Conservation (phyloP, 2,888 invertebrate genomes). For the Lamellibrachia satsuma region DNA sequence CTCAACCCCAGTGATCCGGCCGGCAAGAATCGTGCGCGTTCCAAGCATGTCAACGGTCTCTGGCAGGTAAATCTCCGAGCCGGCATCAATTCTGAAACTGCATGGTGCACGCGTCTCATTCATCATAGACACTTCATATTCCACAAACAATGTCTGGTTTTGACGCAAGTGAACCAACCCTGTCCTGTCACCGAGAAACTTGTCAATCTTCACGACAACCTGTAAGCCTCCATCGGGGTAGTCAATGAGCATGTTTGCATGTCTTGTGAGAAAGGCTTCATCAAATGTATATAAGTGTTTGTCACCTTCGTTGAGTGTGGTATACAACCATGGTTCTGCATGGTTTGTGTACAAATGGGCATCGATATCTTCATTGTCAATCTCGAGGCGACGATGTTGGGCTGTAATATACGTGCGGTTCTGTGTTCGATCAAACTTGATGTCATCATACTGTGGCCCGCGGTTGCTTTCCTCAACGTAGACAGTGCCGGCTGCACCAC, state of each 20-base stretch:
- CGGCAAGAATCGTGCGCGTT: constrained; percentile 49
- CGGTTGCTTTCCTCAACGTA: constrained; percentile 51
- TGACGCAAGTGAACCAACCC: constrained; percentile 48
- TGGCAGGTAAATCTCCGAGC: constrained; percentile 48
- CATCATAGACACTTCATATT: constrained; percentile 48
- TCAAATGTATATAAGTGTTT: constrained; percentile 49
- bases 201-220: constrained; percentile 46
- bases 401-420: constrained; percentile 39
- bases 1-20: constrained; percentile 48
- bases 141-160: constrained; percentile 49
- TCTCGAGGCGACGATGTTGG: constrained; percentile 44
- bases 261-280: constrained; percentile 47
- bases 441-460: constrained; percentile 54
- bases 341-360: constrained; percentile 46
- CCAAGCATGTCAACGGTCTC: constrained; percentile 49
- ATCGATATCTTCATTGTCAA: constrained; percentile 51
- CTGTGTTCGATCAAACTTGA: constrained; percentile 46
- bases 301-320: constrained; percentile 45
- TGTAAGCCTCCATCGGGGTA: constrained; percentile 41
- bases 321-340: constrained; percentile 51
- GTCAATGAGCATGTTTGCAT: constrained; percentile 48
- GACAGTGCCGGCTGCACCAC: constrained; percentile 54
- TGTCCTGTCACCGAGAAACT: constrained; percentile 50
- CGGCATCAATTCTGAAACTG: constrained; percentile 50
- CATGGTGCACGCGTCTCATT: constrained; percentile 53